Conservation (phyloP, 1,140 invertebrate species). For the Brachionus asplanchnoidis region DNA sequence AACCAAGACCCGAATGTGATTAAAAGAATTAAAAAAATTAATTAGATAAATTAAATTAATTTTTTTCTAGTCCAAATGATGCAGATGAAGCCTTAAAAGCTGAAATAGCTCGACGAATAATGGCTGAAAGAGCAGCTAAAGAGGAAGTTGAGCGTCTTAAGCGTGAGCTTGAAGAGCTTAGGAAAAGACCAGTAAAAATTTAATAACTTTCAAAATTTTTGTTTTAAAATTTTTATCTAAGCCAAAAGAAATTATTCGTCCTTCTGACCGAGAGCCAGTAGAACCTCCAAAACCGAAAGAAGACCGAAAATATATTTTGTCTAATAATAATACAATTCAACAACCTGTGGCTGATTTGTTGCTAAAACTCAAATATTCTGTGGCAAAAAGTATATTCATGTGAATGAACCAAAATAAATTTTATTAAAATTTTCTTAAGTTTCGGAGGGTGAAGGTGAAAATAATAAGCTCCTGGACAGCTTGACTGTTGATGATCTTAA, state of each 20-base stretch:
- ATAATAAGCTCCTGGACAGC: not conserved
- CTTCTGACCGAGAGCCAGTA: not conserved
- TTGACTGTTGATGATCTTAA: constrained; percentile 13
- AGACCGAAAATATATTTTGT: not conserved
- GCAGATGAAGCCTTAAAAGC: not conserved
- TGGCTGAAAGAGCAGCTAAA: not conserved
- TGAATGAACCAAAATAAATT: not conserved
- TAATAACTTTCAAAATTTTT: not conserved
- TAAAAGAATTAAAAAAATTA: not conserved
- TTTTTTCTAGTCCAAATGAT: not conserved
- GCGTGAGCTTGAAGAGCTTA: not conserved
- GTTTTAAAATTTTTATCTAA: not conserved
- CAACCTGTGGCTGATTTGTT: constrained; percentile 21
- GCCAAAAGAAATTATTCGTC: not conserved
- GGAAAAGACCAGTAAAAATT: not conserved
- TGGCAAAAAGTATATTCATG: not conserved
- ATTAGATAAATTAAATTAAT: not conserved
- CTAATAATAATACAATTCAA: not conserved
- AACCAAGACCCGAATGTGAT: not conserved
- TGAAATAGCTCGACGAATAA: not conserved
- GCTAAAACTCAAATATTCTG: not conserved
- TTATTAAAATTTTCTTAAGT: not conserved
- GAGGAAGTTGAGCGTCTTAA: constrained; percentile 5
- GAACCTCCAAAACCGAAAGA: not conserved
- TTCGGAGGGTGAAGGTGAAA: constrained; percentile 6